Conservation (phyloP, 2,797 vertebrate genomes). For the Sebastes alutus region DNA sequence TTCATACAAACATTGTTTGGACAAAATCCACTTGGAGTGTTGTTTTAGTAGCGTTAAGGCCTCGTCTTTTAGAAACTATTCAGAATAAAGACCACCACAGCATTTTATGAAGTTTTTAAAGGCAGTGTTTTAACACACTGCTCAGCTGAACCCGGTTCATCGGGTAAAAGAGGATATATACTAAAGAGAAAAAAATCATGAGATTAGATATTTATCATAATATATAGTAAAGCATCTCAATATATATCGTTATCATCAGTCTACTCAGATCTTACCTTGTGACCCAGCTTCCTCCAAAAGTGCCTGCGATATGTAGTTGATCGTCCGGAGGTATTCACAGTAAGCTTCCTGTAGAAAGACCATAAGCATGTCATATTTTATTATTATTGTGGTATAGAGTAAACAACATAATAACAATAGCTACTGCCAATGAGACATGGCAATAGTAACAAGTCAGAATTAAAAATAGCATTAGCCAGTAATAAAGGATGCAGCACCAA, state of each 20-base stretch:
- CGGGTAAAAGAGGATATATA: neutral
- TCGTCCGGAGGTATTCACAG: constrained; percentile 89
- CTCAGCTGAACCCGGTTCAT: too few relatives aligned
- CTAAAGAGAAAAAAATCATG: neutral
- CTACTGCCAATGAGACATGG: neutral
- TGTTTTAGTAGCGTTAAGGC: too few relatives aligned
- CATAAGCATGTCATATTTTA: neutral
- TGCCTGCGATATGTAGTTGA: constrained; percentile 89
- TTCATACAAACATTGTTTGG: too few relatives aligned
- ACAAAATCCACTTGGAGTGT: too few relatives aligned
- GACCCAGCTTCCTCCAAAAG: constrained; percentile 86
- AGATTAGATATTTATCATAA: neutral
- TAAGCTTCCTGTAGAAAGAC: constrained; percentile 89
- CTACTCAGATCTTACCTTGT: constrained; percentile 75
- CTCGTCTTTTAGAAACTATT: too few relatives aligned
- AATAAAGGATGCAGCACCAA: neutral
- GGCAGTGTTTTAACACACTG: too few relatives aligned
- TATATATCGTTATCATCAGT: neutral
- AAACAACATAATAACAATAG: neutral
- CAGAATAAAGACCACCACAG: too few relatives aligned
- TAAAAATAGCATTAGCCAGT: neutral
- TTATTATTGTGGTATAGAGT: neutral
- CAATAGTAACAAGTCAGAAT: neutral
- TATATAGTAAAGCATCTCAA: neutral
- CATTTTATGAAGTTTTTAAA: too few relatives aligned